Conservation (phyloP, 1,140 invertebrate genomes). For the Diorhabda carinulata region DNA sequence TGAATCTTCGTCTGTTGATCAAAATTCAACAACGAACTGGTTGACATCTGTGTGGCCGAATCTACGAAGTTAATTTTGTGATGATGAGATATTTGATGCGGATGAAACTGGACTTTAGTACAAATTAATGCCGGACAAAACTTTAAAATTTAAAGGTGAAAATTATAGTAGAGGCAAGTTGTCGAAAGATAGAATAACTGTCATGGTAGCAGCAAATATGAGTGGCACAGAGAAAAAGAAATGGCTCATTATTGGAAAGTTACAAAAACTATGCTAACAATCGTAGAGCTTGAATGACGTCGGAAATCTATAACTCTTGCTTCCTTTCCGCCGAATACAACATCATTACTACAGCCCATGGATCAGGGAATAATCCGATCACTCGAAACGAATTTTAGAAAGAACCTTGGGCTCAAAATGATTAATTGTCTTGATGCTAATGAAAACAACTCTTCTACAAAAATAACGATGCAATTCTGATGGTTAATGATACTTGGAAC, state of each 20-base stretch:
- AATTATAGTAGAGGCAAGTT: conserved; percentile 44
- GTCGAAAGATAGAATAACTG: conserved; percentile 46
- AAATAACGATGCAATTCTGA: conserved; percentile 36
- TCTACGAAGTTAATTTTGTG: conserved; percentile 16
- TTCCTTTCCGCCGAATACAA: conserved; percentile 25
- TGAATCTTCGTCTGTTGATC: too few species aligned
- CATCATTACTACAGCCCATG: conserved; percentile 24
- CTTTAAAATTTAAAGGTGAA: conserved; percentile 13
- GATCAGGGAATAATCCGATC: conserved; percentile 30
- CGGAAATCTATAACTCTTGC: conserved; percentile 23
- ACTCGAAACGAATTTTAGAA: conserved; percentile 40
- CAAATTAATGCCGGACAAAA: too few species aligned
- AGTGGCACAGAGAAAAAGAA: conserved; percentile 46
- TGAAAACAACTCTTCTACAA: conserved; percentile 29
- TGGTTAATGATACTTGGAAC: conserved; percentile 20
- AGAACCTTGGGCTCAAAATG: conserved; percentile 11
- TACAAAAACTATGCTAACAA: conserved; percentile 48
- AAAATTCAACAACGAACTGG: background rate
- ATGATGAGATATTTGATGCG: conserved; percentile 42
- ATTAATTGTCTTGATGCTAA: too few species aligned
- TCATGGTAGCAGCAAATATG: conserved; percentile 23
- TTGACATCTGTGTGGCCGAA: conserved; percentile 14
- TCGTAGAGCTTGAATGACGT: conserved; percentile 50
- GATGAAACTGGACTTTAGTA: conserved; percentile 30
- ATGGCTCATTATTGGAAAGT: conserved; percentile 40